Base-by-base conservation (phyloP, 2,888 invertebrate species). In the Drosophila trichaetosa region DNA sequence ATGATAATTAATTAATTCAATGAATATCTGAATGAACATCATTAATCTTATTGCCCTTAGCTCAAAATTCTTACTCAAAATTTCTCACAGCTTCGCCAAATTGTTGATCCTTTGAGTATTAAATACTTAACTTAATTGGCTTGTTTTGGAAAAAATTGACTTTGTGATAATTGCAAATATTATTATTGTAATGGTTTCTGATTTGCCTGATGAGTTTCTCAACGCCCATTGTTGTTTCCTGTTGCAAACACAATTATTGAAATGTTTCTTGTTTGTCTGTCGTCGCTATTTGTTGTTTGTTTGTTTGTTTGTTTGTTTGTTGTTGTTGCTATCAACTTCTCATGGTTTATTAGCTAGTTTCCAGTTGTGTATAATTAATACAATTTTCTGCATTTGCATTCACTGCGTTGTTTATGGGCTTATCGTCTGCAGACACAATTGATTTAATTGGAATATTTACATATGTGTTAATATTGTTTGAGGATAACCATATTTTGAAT, bases 1-100 rank as follows among this genome's bases (percentile, higher is more conserved):
- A 76, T 76, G 67, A 33, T 54, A 62, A 72, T 76, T 79, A 79
- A 79, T 79, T 79, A 79, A 66, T 69, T 63, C 62, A 71, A 62
- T 36, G 49, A 71, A 75, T 69, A 65, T 69, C 60, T 34, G 49
- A 31, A 31, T 31, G 31, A 31, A 31, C 10, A 31, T 62, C 46
- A 53, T 75, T 68, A 69, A 51, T 63, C 68, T 56, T 59, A 54
- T 60, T 29, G 40, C 66, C 52, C 31, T 48, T 24, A 10, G n/a
- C 48, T 36, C n/a, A 2, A 4, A 29, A 53, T 13, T n/a, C n/a
- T 40, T 18, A 18, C 53, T 27, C 16, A 3, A 52, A 71, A 42
- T 21, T 16, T 56, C 11, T 5, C 29, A 29, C 36, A 46, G 42
- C 29, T 38, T 51, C n/a, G 46, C 36, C n/a, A 54, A 54, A 75